phyloP scores from a whole-genome alignment of 2,113 vertebrate genomes.

The Copsychus sechellarum region DNA sequence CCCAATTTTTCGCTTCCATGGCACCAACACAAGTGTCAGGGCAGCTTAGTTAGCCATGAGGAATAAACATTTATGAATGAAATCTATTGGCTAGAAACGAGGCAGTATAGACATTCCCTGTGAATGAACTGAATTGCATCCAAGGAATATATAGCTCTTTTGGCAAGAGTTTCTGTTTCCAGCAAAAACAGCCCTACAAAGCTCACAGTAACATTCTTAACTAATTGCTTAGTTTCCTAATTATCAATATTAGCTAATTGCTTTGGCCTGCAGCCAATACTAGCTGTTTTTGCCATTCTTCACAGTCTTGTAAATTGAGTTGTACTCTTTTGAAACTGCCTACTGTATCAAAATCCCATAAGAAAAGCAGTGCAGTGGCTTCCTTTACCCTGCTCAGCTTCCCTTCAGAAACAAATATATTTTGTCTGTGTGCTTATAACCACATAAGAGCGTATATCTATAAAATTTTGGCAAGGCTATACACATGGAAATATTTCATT shows the following conservation, averaged over 20 bases:
- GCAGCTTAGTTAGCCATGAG: neutral
- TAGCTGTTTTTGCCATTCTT: neutral
- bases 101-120: neutral
- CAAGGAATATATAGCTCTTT: neutral
- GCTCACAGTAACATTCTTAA: neutral
- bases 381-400: neutral
- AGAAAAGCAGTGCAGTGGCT: neutral
- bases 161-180: neutral
- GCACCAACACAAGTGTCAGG: neutral
- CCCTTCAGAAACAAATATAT: neutral
- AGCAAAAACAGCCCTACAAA: neutral
- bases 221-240: neutral
- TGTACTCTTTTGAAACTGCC: neutral
- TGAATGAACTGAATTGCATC: neutral
- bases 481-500: neutral
- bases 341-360: neutral
- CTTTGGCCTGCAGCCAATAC: neutral
- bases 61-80: constrained; percentile 15
- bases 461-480: neutral
- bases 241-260: constrained; percentile 21
- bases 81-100: neutral
- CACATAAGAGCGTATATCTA: neutral
- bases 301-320: neutral
- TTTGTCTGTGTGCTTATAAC: neutral
- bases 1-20: neutral